Base-by-base conservation (phyloP, 2,888 invertebrate genomes). In the Rotaria socialis region DNA sequence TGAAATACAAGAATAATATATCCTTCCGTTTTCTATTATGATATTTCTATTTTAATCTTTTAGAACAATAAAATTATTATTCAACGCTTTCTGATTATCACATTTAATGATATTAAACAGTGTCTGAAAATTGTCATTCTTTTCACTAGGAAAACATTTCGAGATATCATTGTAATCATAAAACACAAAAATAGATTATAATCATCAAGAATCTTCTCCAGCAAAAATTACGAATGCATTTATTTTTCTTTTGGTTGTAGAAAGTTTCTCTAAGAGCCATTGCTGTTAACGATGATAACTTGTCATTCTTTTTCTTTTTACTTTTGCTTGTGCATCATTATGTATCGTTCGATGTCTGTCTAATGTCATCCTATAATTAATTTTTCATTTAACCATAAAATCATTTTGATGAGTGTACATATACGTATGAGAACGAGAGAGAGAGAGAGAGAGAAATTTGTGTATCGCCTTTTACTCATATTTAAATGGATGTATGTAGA, bases 351-450 rank as follows among this genome's bases (percentile, higher is more conserved):
- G 5, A 16, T 52, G 52, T 52, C 52, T 41, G 35, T 67, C 35
- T 6, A 67, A 35, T 67, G 35, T 67, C 67, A 67, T 67, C 67
- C 35, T 67, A 41, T 67, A 67, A 67, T 67, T 67, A 35, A 67
- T 35, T 67, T 35, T 67, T 67, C 67, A 19, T 67, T 41, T 41
- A 67, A 67, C 67, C 67, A 67, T 67, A 27, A 67, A 67, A 67
- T 67, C 67, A 16, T 67, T 67, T 67, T 27, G 67, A 27, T 67
- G 67, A 67, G 67, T 67, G 67, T 35, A 35, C 67, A 67, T 24
- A 56, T 22, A 22, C 22, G 56, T 3, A 35, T 35, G 35, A 35
- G 35, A 35, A 35, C 35, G 14, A 50, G 50, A 50, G 50, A 8
- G 14, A 8, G 14, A 50, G 24, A 6, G 7, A 22, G 24, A 24